Conservation (phyloP, 2,888 invertebrate genomes). For the Spilarctia lutea region DNA sequence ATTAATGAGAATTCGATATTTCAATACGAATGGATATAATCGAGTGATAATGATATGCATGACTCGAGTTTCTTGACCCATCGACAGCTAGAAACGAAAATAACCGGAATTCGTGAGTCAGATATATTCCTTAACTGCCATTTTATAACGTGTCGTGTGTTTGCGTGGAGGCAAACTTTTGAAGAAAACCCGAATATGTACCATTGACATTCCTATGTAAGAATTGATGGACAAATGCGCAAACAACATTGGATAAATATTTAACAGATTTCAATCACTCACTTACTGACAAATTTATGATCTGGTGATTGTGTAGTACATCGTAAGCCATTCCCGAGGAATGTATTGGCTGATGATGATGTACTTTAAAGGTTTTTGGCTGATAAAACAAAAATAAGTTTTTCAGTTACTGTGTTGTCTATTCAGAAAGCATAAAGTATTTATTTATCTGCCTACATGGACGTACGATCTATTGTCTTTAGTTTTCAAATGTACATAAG, state of each 20-base stretch:
- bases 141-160: constrained; percentile 22
- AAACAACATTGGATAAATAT: not conserved
- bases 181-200: constrained; percentile 1
- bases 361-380: not conserved
- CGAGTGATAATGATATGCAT: constrained; percentile 67
- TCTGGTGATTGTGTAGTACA: not conserved
- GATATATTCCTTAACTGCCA: constrained; percentile 26
- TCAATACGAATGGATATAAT: constrained; percentile 56
- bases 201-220: not conserved
- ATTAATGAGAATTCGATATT: constrained; percentile 42
- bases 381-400: not conserved
- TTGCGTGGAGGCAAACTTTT: not conserved
- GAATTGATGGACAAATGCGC: not conserved
- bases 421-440: not conserved
- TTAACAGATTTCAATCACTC: not conserved
- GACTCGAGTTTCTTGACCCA: constrained; percentile 68
- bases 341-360: too few relatives aligned
- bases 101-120: constrained; percentile 48
- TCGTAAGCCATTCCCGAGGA: too few relatives aligned
- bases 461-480: not conserved
- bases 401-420: not conserved
- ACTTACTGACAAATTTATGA: not conserved
- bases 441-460: not conserved
- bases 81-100: constrained; percentile 35
- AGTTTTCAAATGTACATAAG: not conserved